These are phyloP conservation scores for Sinosuthora webbiana DNA, from an alignment of 2,113 vertebrate genomes.

Conservation along the genomic window DNA sequence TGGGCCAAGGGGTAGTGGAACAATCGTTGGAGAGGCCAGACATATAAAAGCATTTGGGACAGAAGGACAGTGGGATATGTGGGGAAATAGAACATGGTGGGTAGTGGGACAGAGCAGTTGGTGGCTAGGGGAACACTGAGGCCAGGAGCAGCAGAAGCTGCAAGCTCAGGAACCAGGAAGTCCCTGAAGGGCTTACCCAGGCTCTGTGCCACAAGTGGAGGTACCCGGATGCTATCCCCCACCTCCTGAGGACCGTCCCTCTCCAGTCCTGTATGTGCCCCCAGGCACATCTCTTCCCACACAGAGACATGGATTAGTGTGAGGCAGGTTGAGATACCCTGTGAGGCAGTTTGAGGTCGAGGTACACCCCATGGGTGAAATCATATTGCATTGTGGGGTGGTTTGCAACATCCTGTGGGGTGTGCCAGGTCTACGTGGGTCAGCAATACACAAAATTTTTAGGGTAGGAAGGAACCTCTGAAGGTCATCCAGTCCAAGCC, in stretches of 20 bases:
- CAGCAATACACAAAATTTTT: too few relatives aligned
- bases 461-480: background rate
- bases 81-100: background rate
- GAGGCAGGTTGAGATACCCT: background rate
- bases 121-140: background rate
- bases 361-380: background rate
- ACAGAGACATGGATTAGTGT: background rate
- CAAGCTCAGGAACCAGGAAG: background rate
- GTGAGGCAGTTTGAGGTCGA: background rate
- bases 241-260: background rate
- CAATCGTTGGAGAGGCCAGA: fast-evolving
- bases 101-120: background rate
- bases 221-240: background rate
- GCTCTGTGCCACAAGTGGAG: background rate
- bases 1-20: background rate
- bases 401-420: background rate
- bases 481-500: background rate
- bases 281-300: background rate
- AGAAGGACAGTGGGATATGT: background rate
- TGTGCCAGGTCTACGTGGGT: fast-evolving
- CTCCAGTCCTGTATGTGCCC: background rate
- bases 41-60: background rate
- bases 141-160: background rate
- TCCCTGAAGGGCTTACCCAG: background rate
- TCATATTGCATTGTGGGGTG: background rate